Evolutionary conservation across 2,113 vertebrate species (phyloP), one percentile per base, ranked within the genome.

Genomic region (Aspidoscelis tigris): DNA sequence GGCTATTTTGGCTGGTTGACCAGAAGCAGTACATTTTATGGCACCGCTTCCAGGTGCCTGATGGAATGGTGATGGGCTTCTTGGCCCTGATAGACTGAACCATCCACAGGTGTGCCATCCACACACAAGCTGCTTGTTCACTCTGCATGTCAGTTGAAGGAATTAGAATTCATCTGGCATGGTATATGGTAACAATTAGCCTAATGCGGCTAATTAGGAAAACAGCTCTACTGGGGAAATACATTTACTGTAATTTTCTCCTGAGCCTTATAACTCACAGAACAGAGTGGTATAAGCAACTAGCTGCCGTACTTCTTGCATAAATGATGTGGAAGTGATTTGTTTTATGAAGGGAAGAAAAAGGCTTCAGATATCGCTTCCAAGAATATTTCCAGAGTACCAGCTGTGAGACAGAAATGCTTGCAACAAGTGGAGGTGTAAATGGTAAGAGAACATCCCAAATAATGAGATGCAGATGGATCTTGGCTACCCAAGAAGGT

Each of bases 151-250:
- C 5, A 50, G 47, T 50, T 9, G 8, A 50, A 58, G 20, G 69
- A 72, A 18, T 21, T 21, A 11, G 44, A 80, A 71, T 81, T 53
- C n/a, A 71, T 71, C 53, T 81, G 70, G 47, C 66, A 71, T 81
- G 21, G 79, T 53, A 71, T 53, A 55, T 55, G 50, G 68, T 71
- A 68, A 41, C 20, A 50, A 71, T 81, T 71, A 81, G 68, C 66
- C 12, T 53, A 55, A 20, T 12, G 50, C 24, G 20, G 5, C 68
- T 65, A 81, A 81, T 81, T 55, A 71, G 68, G 50, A 39, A 41
- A 81, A 70, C n/a, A 33, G 12, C n/a, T 81, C 68, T 50, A 2
- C 22, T 71, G 47, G 79, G 79, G 24, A 80, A 33, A 33, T 21
- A 11, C 4, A 64, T 22, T 78, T 7, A 7, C 33, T 64, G 9